A percentile compares a stretch with the other conserved stretches of the same genome.
phyloP scores from a whole-genome alignment of 2,888 invertebrate genomes.

The Rhamnusium bicolor region DNA sequence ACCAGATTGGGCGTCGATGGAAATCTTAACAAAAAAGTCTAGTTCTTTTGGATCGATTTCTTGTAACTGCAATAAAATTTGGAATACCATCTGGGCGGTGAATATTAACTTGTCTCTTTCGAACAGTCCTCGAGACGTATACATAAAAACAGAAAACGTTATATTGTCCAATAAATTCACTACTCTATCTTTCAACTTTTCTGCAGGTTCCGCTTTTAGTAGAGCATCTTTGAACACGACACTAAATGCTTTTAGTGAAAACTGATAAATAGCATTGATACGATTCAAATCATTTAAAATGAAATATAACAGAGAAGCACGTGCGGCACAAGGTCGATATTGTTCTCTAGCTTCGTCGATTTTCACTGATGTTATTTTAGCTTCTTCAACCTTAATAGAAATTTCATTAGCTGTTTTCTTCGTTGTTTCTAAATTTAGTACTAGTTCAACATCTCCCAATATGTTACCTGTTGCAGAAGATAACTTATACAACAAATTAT shows the following conservation, averaged over 20 bases:
- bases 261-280: constrained; percentile 96
- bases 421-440: constrained; percentile 93
- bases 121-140: constrained; percentile 92
- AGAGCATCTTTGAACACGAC: constrained; percentile 93
- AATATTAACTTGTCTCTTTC: constrained; percentile 94
- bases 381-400: constrained; percentile 88
- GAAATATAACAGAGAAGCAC: constrained; percentile 94
- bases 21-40: too few relatives aligned
- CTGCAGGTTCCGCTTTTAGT: constrained; percentile 77
- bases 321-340: constrained; percentile 87
- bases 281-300: constrained; percentile 92
- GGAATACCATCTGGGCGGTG: constrained; percentile 84
- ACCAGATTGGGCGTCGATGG: constrained; percentile 83
- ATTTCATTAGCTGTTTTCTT: constrained; percentile 95
- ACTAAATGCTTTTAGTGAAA: constrained; percentile 94
- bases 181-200: constrained; percentile 83
- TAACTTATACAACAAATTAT: constrained; percentile 87
- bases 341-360: constrained; percentile 94
- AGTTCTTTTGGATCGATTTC: constrained; percentile 85
- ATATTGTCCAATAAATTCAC: constrained; percentile 88
- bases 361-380: constrained; percentile 87
- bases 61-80: constrained; percentile 77
- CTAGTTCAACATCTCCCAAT: constrained; percentile 90
- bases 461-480: constrained; percentile 95
- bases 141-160: constrained; percentile 88